Conservation (phyloP, 2,888 invertebrate species). For the Chloroclysta siterata region DNA sequence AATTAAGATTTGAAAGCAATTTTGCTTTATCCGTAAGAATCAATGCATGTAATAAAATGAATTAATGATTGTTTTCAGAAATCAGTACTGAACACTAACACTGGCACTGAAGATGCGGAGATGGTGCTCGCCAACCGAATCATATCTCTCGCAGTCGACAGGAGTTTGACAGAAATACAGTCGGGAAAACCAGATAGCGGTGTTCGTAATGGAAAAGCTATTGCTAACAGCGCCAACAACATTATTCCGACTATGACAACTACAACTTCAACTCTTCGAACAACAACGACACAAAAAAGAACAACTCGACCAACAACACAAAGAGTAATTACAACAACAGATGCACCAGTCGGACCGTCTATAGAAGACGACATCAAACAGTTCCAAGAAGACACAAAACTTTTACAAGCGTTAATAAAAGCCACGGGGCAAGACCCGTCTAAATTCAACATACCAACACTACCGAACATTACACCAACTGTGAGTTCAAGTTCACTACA, state of each 20-base stretch:
- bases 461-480: conserved; percentile 59
- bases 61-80: conserved; percentile 64
- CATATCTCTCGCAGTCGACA: conserved; percentile 83
- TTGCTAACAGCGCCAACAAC: conserved; percentile 56
- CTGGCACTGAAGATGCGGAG: conserved; percentile 72
- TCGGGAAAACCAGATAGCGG: conserved; percentile 56
- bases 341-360: conserved; percentile 52
- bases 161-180: conserved; percentile 76
- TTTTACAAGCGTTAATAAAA: conserved; percentile 76
- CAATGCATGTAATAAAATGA: too few species aligned
- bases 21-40: too few species aligned
- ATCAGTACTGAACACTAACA: conserved; percentile 72
- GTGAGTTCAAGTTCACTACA: conserved; percentile 60
- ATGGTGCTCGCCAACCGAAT: conserved; percentile 81
- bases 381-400: conserved; percentile 79
- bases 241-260: conserved; percentile 56
- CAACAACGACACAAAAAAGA: conserved; percentile 59
- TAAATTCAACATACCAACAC: conserved; percentile 74
- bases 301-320: conserved; percentile 51
- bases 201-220: conserved; percentile 63
- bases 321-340: conserved; percentile 42
- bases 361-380: conserved; percentile 79
- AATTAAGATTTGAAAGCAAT: too few species aligned
- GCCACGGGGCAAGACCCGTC: conserved; percentile 80
- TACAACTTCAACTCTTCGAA: conserved; percentile 47